phyloP scores from a whole-genome alignment of 2,888 invertebrate genomes.

The Dryobota labecula region DNA sequence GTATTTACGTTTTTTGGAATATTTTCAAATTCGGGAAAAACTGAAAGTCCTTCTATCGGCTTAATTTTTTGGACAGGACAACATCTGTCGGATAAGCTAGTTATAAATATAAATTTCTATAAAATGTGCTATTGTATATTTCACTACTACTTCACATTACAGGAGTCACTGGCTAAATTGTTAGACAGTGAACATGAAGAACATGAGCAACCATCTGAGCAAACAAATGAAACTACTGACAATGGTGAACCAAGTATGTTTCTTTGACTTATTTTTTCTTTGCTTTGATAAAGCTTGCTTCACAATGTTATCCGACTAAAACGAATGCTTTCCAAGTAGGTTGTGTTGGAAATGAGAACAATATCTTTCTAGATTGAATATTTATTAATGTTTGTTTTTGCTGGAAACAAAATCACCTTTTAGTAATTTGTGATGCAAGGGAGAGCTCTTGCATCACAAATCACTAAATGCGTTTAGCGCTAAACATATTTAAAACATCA shows the following conservation, averaged over 20 bases:
- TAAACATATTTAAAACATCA: not conserved
- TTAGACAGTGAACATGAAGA: constrained; percentile 80
- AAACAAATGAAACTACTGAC: constrained; percentile 14
- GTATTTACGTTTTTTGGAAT: not conserved
- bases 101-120: too few species aligned
- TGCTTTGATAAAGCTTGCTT: not conserved
- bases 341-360: not conserved
- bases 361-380: not conserved
- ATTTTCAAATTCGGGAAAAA: too few species aligned
- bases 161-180: constrained; percentile 82
- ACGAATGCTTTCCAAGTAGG: not conserved
- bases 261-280: not conserved
- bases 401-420: not conserved
- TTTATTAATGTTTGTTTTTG: not conserved
- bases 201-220: constrained; percentile 17
- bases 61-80: not conserved
- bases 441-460: too few species aligned
- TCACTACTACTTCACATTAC: constrained; percentile 46
- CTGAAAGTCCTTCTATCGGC: too few species aligned
- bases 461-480: not conserved
- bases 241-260: constrained; percentile 28
- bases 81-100: not conserved
- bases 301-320: not conserved
- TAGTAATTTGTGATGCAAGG: too few species aligned
- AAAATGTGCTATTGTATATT: not conserved